Base-by-base conservation (phyloP, 2,113 vertebrate species). In the Tenebrosternarchus preto region DNA sequence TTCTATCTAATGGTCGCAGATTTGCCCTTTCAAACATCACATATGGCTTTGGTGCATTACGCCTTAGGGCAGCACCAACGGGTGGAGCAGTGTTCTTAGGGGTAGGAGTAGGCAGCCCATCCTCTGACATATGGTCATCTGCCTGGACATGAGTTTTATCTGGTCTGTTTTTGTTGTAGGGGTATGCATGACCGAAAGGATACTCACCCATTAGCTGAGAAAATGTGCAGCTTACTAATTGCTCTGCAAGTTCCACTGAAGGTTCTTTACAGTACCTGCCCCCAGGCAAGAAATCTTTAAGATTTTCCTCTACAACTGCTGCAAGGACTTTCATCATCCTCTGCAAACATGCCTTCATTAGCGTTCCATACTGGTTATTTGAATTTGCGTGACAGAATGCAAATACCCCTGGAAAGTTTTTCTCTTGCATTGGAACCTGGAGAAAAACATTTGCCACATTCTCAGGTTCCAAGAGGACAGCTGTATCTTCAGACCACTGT, bases 211-310 rank as follows among this genome's bases (percentile, higher is more conserved):
- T 92, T 70, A 94, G 78, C 59, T 90, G 80, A 0, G 88, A 88
- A 57, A 94, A 92, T 0, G 88, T 92, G 80, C 91, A 94, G 27
- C 78, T 83, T 25, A 67, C 76, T 25, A 94, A 39, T 3, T 88
- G 73, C 29, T 55, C 29, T 36, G 80, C 82, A 16, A 90, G 22
- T 2, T 91, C 88, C 0, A 57, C 3, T 0, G 89, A 68, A 0
- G 89, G 89, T 15, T 86, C 81, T 59, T 89, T 57, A 53, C 86
- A 87, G 70, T 90, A 89, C 5, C 11, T 46, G 16, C 93, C 93
- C 20, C 93, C 93, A 0, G 92, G 93, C 66, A 94, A 82, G 77
- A 93, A 94, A 61, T 90, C 89, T 72, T 78, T 89, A 8, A 94
- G 85, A 83, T 90, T 91, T 31, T 88, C 82, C 20, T 93, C 91